These are phyloP conservation scores for Alethe castanea DNA, from an alignment of 2,113 vertebrate genomes.

Conservation along the genomic window DNA sequence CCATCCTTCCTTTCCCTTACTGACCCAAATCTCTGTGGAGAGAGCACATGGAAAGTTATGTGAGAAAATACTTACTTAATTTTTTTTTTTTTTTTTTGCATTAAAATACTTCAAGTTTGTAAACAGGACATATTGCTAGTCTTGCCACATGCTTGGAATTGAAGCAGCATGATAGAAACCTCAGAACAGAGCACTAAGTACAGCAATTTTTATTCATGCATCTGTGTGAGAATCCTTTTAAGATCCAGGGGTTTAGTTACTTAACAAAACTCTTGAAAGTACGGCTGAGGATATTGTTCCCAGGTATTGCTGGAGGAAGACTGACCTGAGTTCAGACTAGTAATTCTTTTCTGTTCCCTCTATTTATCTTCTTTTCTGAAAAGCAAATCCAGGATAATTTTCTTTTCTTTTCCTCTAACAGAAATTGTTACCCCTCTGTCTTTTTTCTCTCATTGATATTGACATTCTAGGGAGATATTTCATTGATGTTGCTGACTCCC, in stretches of 20 bases:
- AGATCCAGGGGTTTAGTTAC: background rate
- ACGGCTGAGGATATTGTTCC: rapidly evolving
- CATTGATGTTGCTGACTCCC: conserved; percentile 13
- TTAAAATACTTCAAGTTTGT: background rate
- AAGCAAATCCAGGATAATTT: background rate
- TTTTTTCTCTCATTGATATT: conserved; percentile 24
- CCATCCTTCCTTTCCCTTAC: background rate
- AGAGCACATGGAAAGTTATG: background rate
- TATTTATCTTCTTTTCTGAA: background rate
- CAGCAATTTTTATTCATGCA: background rate
- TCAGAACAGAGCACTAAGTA: background rate
- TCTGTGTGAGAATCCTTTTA: background rate
- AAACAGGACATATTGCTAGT: background rate
- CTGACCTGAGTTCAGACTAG: background rate
- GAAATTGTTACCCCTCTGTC: background rate
- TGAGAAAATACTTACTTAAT: background rate
- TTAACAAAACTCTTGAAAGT: background rate
- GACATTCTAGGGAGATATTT: background rate
- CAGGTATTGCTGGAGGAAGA: background rate
- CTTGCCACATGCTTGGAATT: background rate
- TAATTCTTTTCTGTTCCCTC: background rate
- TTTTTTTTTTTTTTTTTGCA: background rate
- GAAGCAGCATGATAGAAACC: background rate
- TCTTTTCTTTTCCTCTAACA: background rate
- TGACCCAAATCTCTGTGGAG: background rate